Base-by-base conservation (phyloP, 2,113 vertebrate genomes). In the Benitochromis conjunctus region DNA sequence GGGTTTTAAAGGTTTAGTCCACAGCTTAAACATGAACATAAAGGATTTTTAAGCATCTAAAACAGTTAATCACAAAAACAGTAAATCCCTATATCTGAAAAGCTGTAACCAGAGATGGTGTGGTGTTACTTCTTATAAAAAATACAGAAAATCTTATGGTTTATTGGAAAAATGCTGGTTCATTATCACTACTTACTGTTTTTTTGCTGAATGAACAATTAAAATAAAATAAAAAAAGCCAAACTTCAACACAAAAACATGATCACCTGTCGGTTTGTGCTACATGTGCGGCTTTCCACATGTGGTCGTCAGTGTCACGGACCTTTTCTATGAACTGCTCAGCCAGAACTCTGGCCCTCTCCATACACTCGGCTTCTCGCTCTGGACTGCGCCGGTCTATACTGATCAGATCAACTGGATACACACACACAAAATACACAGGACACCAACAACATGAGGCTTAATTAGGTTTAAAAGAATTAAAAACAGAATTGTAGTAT, bases 321-420 rank as follows among this genome's bases (percentile, higher is more conserved):
- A 98, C 96, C 89, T 97, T 98, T 82, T 98, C 97, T 89, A 85
- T 79, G 86, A 99, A 99, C 86, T 96, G 90, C 31, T 85, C 93
- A 0, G 97, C 96, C 76, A 99, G 96, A 7, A 89, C 86, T 34
- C 66, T 91, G 18, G 95, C 96, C 84, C 95, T 97, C 85, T 97
- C 95, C 92, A 56, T 90, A 93, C 97, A 97, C 92, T 97, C 95
- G 2, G 86, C 89, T 91, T 99, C 98, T 83, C 71, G 94, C 86
- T 99, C 98, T 53, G 90, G 80, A 62, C 90, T 98, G 88, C 96
- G 97, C 4, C 97, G 96, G 87, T 99, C 96, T 0, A 99, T 96
- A 89, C 97, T 98, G 94, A 97, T 98, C 93, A 99, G 93, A 92
- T 99, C 98, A 91, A 99, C 98, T 99, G 94, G 94, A 54, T 13